phyloP scores from a whole-genome alignment of 2,888 invertebrate genomes.

The Dolichomitus sp. region DNA sequence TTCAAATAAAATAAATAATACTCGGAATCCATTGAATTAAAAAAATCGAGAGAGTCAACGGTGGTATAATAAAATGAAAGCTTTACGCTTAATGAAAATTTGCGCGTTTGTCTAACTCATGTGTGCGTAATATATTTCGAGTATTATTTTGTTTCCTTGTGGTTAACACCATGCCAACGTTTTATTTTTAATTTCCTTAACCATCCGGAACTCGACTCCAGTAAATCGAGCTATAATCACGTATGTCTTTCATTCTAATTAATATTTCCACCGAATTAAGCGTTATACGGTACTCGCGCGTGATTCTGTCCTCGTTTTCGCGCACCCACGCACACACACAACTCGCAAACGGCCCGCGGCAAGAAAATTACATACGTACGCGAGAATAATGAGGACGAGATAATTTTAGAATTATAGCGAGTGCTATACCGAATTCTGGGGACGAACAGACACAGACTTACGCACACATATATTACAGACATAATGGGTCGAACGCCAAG shows the following conservation, averaged over 20 bases:
- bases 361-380: constrained; percentile 51
- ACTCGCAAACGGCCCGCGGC: not conserved
- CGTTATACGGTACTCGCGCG: constrained; percentile 7
- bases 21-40: too few species aligned
- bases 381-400: constrained; percentile 68
- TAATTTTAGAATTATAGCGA: constrained; percentile 71
- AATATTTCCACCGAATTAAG: constrained; percentile 38
- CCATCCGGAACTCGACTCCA: not conserved
- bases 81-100: too few species aligned
- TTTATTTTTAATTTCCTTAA: not conserved
- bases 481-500: constrained; percentile 65
- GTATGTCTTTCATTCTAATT: constrained; percentile 18
- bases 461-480: constrained; percentile 32
- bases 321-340: constrained; percentile 14
- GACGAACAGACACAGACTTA: constrained; percentile 9
- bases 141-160: too few species aligned
- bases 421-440: constrained; percentile 14
- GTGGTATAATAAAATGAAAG: too few species aligned
- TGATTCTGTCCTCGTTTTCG: constrained; percentile 33
- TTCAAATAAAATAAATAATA: too few species aligned
- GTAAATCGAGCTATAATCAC: constrained; percentile 32
- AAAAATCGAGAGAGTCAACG: too few species aligned
- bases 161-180: too few species aligned
- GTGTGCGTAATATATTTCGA: too few species aligned
- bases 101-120: too few species aligned